A percentile compares a stretch with the other conserved stretches of the same genome.
phyloP scores from a whole-genome alignment of 2,888 invertebrate species.

The Synergus itoensis region DNA sequence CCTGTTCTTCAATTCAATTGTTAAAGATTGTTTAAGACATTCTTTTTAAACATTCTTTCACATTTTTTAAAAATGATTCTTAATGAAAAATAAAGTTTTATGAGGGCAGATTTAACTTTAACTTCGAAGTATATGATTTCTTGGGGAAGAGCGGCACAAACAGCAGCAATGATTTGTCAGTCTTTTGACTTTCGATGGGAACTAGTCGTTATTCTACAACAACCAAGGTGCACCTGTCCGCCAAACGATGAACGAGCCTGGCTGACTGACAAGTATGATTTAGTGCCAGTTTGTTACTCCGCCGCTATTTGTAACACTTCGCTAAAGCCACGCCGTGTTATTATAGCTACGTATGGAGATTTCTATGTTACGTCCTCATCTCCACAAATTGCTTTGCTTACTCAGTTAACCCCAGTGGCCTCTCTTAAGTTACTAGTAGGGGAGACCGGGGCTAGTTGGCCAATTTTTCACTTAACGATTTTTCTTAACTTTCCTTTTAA shows the following conservation, averaged over 20 bases:
- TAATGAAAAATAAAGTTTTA: background rate
- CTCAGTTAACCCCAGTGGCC: constrained; percentile 43
- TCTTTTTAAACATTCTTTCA: background rate
- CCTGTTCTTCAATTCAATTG: background rate
- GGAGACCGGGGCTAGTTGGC: too few species aligned
- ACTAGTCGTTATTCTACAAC: constrained; percentile 43
- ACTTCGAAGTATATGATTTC: background rate
- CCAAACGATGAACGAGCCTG: constrained; percentile 60
- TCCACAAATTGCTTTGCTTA: constrained; percentile 50
- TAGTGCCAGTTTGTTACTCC: constrained; percentile 70
- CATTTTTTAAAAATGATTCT: background rate
- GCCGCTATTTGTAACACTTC: constrained; percentile 63
- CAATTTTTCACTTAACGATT: too few species aligned
- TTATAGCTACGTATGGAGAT: constrained; percentile 58
- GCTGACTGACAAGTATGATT: constrained; percentile 70
- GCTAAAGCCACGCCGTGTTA: constrained; percentile 53
- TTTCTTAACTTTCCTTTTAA: too few species aligned
- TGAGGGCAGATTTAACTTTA: background rate
- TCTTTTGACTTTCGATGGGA: constrained; percentile 41
- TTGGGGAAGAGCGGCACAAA: constrained; percentile 14
- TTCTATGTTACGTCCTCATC: constrained; percentile 51
- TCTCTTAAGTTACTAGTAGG: constrained; percentile 47
- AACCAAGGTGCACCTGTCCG: constrained; percentile 53
- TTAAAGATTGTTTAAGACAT: background rate
- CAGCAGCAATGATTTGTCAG: constrained; percentile 53